Conservation (phyloP, 2,797 vertebrate species). For the Hydrocynus forskahlii region DNA sequence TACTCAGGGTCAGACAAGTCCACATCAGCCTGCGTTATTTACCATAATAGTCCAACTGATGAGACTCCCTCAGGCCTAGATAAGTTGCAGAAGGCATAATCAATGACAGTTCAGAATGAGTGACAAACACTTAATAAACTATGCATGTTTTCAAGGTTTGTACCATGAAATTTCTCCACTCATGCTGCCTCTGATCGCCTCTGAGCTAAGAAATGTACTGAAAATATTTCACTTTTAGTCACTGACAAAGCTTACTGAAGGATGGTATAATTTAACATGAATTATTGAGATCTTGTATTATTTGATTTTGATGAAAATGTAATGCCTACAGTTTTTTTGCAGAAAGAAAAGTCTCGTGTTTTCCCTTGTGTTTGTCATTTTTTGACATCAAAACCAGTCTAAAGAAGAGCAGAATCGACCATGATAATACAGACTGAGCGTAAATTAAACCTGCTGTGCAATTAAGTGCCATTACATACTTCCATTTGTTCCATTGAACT, state of each 20-base stretch:
- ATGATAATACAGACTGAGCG: too few relatives aligned
- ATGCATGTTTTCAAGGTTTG: neutral
- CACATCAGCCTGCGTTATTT: slow-evolving; percentile 38
- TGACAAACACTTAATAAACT: slow-evolving; percentile 31
- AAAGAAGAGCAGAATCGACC: too few relatives aligned
- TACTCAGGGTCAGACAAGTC: slow-evolving; percentile 44
- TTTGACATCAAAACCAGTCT: too few relatives aligned
- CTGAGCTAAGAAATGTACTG: neutral
- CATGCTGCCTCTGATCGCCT: neutral
- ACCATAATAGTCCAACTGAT: neutral
- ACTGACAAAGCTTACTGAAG: neutral
- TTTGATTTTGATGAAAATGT: too few relatives aligned
- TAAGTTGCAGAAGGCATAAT: slow-evolving; percentile 32
- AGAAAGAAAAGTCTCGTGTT: too few relatives aligned
- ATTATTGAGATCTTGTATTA: too few relatives aligned
- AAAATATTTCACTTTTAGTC: neutral
- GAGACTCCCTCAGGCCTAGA: neutral
- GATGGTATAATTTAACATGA: neutral
- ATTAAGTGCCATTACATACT: too few relatives aligned
- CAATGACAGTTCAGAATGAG: slow-evolving; percentile 31
- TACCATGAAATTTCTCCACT: neutral
- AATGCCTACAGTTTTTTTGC: too few relatives aligned
- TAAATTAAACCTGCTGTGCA: too few relatives aligned
- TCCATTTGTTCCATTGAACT: too few relatives aligned
- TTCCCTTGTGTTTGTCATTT: too few relatives aligned